Evolutionary conservation across 2,113 vertebrate genomes (phyloP).

Genomic region (Cryptotis parvus): DNA sequence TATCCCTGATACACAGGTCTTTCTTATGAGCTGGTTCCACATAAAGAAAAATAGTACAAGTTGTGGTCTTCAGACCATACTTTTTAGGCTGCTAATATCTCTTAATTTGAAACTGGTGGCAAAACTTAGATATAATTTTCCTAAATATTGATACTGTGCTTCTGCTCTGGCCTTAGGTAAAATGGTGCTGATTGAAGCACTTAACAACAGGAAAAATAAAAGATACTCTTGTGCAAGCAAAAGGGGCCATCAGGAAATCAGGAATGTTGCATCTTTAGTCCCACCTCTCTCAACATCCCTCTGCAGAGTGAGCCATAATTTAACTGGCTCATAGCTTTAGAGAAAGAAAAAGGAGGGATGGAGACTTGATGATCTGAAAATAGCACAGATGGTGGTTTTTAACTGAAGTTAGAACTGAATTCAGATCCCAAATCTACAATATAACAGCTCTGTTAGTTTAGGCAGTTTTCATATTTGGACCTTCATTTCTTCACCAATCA

Average conservation of each 20-base stretch:
- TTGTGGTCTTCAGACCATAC: background rate
- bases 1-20: no score
- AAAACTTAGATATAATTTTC: constrained; percentile 31
- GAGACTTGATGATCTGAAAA: background rate
- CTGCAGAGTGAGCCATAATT: background rate
- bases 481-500: background rate
- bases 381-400: background rate
- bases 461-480: background rate
- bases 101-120: constrained; percentile 24
- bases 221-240: background rate
- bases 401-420: background rate
- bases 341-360: background rate
- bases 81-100: background rate
- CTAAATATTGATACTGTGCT: background rate
- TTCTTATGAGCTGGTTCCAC: background rate
- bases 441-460: background rate
- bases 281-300: background rate
- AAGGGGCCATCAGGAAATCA: background rate
- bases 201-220: background rate
- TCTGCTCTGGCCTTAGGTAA: background rate
- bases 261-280: background rate
- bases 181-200: background rate
- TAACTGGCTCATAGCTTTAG: background rate
- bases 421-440: background rate
- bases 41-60: background rate